Base-by-base conservation (phyloP, 2,113 vertebrate genomes). In the Elanoides forficatus region DNA sequence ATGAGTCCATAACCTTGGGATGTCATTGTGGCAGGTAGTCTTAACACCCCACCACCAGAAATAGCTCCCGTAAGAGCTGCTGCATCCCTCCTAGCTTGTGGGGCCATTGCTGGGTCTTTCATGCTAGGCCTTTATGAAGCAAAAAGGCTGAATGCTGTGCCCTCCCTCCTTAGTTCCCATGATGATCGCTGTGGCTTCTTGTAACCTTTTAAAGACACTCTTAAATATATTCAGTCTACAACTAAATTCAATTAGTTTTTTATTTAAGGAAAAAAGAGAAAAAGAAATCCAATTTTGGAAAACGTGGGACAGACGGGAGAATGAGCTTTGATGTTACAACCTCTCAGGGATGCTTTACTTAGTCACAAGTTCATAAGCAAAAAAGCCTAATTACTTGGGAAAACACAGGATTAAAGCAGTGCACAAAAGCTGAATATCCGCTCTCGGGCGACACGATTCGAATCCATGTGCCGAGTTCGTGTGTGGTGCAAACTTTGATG, bases 271-370 rank as follows among this genome's bases (percentile, higher is more conserved):
- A 82, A 71, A 90, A 94, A 81, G 86, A 94, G 83, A 66, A 50
- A 96, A 91, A 98, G 96, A 99, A 99, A 99, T 99, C 99, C 99
- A 99, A 99, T 99, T 99, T 99, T 97, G 86, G 91, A 76, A 95
- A 94, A 94, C 86, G 94, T 2, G 80, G 96, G 97, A 96, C 97
- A 97, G 98, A 93, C 96, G 88, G 97, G 96, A 94, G 97, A 96
- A 97, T 47, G 95, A 88, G 98, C 98, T 98, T 98, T 98, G 98
- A 98, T 98, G 98, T 98, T 93, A 95, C 97, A 97, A 97, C 97
- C 97, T 98, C 98, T 98, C 94, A 22, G 98, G 84, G 96, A 43
- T 79, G 97, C 98, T 98, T 98, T 98, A 97, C 98, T 98, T 90
- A 98, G 98, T 98, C 98, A 97, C 98, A 98, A 98, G 98, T 99